Conservation (phyloP, 1,140 invertebrate genomes). For the Halictus rubicundus region DNA sequence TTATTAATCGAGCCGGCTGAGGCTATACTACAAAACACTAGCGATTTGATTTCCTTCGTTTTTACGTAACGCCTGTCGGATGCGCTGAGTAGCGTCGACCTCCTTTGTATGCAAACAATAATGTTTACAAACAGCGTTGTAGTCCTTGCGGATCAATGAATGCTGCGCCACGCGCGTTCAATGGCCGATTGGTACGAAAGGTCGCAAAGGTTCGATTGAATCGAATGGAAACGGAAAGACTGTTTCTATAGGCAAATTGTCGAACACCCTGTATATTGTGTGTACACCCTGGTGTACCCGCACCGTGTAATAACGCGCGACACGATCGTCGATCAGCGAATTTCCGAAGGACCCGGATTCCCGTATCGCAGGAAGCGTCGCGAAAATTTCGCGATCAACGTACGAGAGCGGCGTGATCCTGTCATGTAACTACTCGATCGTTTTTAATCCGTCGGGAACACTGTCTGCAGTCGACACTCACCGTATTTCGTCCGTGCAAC, state of each 20-base stretch:
- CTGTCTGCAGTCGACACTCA: slow-evolving; percentile 22
- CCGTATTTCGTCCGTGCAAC: slow-evolving; percentile 19
- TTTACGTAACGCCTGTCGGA: no score
- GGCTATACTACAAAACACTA: no score
- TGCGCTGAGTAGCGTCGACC: no score
- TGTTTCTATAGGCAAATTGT: neutral
- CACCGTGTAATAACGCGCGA: neutral
- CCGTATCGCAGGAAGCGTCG: neutral
- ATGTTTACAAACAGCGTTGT: no score
- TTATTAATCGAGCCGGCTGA: no score
- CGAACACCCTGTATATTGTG: neutral
- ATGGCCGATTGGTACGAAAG: no score
- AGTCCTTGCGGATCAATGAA: no score
- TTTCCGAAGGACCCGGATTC: neutral
- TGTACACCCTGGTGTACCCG: neutral
- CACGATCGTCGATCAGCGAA: neutral
- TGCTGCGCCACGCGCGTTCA: no score
- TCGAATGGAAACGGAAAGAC: no score
- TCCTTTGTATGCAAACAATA: no score
- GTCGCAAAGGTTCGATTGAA: no score
- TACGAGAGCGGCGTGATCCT: neutral
- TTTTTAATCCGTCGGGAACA: slow-evolving; percentile 26
- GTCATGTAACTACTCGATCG: neutral
- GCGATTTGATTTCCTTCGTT: no score
- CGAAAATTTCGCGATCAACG: neutral